A percentile compares a stretch with the other conserved stretches of the same genome.
Conservation (phyloP, 2,888 invertebrate species). For the Incurvaria masculella region DNA sequence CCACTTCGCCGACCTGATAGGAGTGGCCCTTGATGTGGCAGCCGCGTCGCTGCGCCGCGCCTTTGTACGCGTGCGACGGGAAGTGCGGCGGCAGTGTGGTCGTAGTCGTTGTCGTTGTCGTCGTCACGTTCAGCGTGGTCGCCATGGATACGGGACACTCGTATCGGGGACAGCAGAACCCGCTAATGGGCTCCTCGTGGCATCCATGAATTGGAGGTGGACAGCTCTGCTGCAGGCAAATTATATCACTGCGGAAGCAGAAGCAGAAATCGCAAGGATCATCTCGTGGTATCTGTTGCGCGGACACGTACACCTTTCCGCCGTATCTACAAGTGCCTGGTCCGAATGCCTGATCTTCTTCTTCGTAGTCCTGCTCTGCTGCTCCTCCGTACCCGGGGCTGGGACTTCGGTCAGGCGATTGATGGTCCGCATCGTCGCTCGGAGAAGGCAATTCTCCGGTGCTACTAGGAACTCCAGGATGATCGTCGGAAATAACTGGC, state of each 20-base stretch:
- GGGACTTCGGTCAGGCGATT: slow-evolving; percentile 10
- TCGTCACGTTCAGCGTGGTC: slow-evolving; percentile 74
- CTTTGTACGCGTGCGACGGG: slow-evolving; percentile 74
- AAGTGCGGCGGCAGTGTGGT: slow-evolving; percentile 83
- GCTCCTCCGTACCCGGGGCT: slow-evolving; percentile 46
- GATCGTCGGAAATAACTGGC: slow-evolving; percentile 18
- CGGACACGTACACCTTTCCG: slow-evolving; percentile 89
- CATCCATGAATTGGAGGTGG: slow-evolving; percentile 92
- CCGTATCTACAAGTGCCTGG: slow-evolving; percentile 91
- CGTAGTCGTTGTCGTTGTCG: slow-evolving; percentile 85
- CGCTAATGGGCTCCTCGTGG: slow-evolving; percentile 87
- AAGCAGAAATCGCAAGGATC: slow-evolving; percentile 97
- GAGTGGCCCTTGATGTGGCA: slow-evolving; percentile 84
- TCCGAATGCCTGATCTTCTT: slow-evolving; percentile 77
- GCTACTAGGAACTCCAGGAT: slow-evolving; percentile 16
- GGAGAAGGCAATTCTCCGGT: slow-evolving; percentile 33
- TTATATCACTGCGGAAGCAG: slow-evolving; percentile 95
- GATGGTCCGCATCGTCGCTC: slow-evolving; percentile 28
- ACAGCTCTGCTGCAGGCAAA: slow-evolving; percentile 92
- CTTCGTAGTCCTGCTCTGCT: slow-evolving; percentile 66
- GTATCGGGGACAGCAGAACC: slow-evolving; percentile 93
- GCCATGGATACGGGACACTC: slow-evolving; percentile 92
- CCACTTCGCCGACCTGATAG: slow-evolving; percentile 82
- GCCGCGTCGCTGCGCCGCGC: slow-evolving; percentile 70
- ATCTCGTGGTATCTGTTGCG: slow-evolving; percentile 91